Evolutionary conservation across 2,888 invertebrate species (phyloP), one percentile per base, ranked within the genome.

Genomic region (Pseudoips prasinana): DNA sequence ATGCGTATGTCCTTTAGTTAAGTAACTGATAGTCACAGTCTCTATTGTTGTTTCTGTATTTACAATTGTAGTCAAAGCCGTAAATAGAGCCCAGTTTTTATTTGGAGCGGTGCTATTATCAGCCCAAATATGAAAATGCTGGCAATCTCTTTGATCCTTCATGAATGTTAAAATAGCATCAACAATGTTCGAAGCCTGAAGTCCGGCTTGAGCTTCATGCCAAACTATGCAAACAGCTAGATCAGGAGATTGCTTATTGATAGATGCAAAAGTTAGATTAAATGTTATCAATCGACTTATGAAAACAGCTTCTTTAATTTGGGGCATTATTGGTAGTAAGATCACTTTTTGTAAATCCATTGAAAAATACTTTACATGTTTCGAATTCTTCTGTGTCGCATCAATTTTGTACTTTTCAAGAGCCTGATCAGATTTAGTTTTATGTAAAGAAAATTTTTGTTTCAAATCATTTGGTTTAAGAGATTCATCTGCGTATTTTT

Each of bases 201-300:
- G 23, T 17, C 36, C 25, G 11, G 38, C 45, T 8, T 27, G 7
- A 8, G 11, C 39, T 46, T 46, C 46, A 23, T 41, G 41, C 41
- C 36, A 41, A 22, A 46, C 30, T 39, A 35, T 14, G 17, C 10
- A n/a, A n/a, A n/a, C n/a, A n/a, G n/a, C n/a, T n/a, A n/a, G n/a
- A n/a, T n/a, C n/a, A n/a, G n/a, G n/a, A 31, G 41, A 36, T 33
- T 41, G 23, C 27, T 46, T 41, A 8, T 29, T 20, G 7, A 41
- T 41, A 4, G 41, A 31, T 7, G 46, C 43, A 40, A 43, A 44
- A 20, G 47, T 47, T 1, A 47, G 25, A 36, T 43, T n/a, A n/a
- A n/a, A n/a, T n/a, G n/a, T n/a, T n/a, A n/a, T n/a, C n/a, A n/a
- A n/a, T n/a, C n/a, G n/a, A n/a, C n/a, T n/a, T n/a, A n/a, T n/a